Evolutionary conservation across 2,888 invertebrate species (phyloP).

Genomic region (Ectobius pallidus): DNA sequence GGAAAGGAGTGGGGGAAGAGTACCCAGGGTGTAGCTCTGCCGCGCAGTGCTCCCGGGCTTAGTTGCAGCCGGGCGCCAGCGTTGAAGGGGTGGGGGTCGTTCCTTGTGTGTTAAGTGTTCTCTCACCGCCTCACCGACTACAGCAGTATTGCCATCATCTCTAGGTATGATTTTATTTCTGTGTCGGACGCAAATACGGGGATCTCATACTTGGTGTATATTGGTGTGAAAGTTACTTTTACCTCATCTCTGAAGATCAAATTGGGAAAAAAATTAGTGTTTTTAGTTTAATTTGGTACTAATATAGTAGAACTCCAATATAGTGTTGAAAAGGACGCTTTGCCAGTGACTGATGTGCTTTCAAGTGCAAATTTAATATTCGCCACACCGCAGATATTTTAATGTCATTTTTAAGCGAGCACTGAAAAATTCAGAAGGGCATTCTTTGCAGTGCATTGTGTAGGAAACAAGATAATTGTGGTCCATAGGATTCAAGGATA

Average conservation of each 20-base stretch:
- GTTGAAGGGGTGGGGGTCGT: conserved; percentile 34
- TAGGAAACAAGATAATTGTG: conserved; percentile 22
- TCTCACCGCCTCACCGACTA: not conserved
- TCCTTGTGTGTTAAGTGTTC: conserved; percentile 5
- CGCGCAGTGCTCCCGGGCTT: conserved; percentile 41
- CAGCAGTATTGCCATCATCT: conserved; percentile 15
- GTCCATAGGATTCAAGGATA: conserved; percentile 10
- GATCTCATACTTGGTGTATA: not conserved
- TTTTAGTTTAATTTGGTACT: not conserved
- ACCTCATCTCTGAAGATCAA: not conserved
- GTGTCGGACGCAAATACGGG: conserved; percentile 15
- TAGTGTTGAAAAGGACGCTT: not conserved
- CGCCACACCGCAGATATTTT: not conserved
- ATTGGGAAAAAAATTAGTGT: conserved; percentile 2
- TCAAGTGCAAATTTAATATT: not conserved
- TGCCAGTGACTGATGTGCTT: conserved; percentile 5
- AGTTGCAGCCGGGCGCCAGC: conserved; percentile 40
- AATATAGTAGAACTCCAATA: not conserved
- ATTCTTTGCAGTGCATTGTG: too few species aligned
- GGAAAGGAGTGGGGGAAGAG: conserved; percentile 16
- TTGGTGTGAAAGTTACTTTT: not conserved
- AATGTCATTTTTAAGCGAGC: too few species aligned
- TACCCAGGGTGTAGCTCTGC: conserved; percentile 37
- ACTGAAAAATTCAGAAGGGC: too few species aligned
- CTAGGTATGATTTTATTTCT: conserved; percentile 25